These are phyloP conservation scores for Pseudococcus longispinus DNA, from an alignment of 2,888 invertebrate genomes.

Conservation along the genomic window DNA sequence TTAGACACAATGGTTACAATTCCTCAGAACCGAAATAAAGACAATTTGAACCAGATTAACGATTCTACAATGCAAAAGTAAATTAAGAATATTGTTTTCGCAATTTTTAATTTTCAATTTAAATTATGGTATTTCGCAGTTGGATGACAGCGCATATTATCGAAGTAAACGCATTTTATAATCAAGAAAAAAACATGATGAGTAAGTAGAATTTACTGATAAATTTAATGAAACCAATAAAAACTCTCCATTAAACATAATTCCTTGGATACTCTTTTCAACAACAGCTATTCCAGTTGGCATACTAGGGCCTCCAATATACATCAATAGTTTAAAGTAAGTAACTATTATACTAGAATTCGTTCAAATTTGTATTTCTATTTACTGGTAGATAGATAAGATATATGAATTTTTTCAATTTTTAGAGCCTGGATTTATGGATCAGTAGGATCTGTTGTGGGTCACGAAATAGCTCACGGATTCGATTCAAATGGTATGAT, in stretches of 20 bases:
- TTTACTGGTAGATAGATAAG: no score
- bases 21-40: constrained; percentile 52
- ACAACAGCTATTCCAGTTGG: constrained; percentile 66
- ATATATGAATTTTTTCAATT: background rate
- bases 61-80: background rate
- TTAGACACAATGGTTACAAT: constrained; percentile 69
- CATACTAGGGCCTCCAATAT: constrained; percentile 66
- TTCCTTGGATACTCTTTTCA: background rate
- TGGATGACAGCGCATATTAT: constrained; percentile 76
- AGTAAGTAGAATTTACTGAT: constrained; percentile 70
- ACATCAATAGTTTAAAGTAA: constrained; percentile 72
- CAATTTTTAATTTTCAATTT: background rate
- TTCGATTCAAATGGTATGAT: constrained; percentile 69
- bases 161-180: constrained; percentile 78
- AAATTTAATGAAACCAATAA: background rate
- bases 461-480: constrained; percentile 41
- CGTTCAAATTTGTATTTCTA: no score
- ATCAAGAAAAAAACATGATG: constrained; percentile 75
- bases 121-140: constrained; percentile 62
- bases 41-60: constrained; percentile 47
- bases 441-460: background rate
- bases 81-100: background rate
- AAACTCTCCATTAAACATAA: no score
- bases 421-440: constrained; percentile 30
- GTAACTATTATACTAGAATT: background rate